phyloP scores from a whole-genome alignment of 2,113 vertebrate genomes.

The Delphinus delphis region DNA sequence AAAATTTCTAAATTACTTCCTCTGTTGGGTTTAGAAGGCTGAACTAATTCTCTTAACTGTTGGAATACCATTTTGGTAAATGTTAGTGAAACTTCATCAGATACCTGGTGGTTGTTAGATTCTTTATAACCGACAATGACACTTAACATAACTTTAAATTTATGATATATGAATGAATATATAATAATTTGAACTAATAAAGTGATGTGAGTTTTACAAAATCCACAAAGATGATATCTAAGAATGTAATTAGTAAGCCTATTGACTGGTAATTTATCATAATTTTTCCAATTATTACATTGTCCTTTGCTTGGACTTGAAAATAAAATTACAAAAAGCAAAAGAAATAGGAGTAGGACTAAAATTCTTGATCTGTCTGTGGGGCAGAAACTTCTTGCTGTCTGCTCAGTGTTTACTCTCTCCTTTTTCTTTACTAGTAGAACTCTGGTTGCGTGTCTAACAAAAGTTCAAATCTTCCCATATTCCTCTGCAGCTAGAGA shows the following conservation, averaged over 20 bases:
- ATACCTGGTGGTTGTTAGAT: background rate
- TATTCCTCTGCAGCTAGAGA: background rate
- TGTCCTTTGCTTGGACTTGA: background rate
- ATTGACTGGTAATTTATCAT: background rate
- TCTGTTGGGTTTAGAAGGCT: background rate
- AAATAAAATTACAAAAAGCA: background rate
- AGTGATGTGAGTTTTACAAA: background rate
- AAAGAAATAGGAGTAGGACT: background rate
- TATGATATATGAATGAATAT: background rate
- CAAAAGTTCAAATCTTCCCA: background rate
- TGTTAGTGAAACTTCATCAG: background rate
- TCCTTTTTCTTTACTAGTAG: background rate
- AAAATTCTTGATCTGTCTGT: background rate
- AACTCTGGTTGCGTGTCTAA: background rate
- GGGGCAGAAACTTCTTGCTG: background rate
- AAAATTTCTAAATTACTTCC: slow-evolving; percentile 37
- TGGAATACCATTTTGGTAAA: slow-evolving; percentile 4
- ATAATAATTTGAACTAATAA: background rate
- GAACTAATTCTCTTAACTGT: slow-evolving; percentile 20
- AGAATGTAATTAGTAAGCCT: background rate
- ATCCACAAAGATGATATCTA: background rate
- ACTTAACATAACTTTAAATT: background rate
- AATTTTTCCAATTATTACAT: background rate
- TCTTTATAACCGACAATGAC: background rate
- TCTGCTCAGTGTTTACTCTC: background rate